Evolutionary conservation across 1,140 invertebrate species (phyloP).

Genomic region (Andricus grossulariae): DNA sequence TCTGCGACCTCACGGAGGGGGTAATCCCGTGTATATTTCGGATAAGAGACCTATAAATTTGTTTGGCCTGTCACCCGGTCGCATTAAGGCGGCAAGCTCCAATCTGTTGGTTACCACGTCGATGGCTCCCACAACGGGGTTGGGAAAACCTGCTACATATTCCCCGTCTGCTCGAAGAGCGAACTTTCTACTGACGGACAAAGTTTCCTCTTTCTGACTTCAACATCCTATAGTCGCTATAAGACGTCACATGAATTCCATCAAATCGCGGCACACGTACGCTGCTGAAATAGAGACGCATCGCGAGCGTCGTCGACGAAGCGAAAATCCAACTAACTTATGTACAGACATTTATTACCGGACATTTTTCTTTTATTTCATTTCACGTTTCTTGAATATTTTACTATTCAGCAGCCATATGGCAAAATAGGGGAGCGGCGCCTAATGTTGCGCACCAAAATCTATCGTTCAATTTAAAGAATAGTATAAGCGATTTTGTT

Average conservation of each 20-base stretch:
- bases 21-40: conserved; percentile 75
- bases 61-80: conserved; percentile 71
- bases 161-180: conserved; percentile 48
- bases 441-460: too few relatives aligned
- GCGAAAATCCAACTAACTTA: not conserved
- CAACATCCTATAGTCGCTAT: conserved; percentile 30
- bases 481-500: too few relatives aligned
- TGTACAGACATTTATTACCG: not conserved
- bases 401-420: not conserved
- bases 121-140: conserved; percentile 61
- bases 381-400: not conserved
- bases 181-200: conserved; percentile 57
- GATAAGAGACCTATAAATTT: conserved; percentile 76
- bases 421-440: not conserved
- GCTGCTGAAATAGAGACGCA: conserved; percentile 39
- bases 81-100: conserved; percentile 73
- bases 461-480: too few relatives aligned
- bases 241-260: conserved; percentile 56
- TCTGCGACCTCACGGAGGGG: conserved; percentile 51
- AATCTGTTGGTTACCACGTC: conserved; percentile 71
- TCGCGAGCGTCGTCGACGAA: conserved; percentile 42
- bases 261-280: conserved; percentile 50
- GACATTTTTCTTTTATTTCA: not conserved
- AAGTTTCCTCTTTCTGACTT: conserved; percentile 48
- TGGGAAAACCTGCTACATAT: conserved; percentile 52